phyloP scores from a whole-genome alignment of 2,113 vertebrate species.

The Acinonyx jubatus region DNA sequence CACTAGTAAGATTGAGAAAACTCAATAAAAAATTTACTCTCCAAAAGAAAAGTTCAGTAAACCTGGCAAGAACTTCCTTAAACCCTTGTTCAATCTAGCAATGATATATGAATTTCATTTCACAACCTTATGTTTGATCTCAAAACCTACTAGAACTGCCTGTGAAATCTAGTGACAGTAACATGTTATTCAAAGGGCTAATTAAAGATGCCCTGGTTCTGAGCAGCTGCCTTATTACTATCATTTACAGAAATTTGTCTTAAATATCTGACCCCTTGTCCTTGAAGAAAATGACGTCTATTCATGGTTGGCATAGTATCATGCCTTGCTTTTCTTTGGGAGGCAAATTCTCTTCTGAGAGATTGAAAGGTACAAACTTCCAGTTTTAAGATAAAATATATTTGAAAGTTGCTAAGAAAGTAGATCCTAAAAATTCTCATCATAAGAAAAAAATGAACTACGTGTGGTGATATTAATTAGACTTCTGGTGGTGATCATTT shows the following conservation, averaged over 20 bases:
- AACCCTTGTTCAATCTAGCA: neutral
- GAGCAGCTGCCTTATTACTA: neutral
- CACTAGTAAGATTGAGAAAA: neutral
- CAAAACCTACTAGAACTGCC: constrained; percentile 60
- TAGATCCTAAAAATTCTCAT: neutral
- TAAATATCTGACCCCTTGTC: constrained; percentile 29
- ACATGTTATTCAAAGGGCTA: constrained; percentile 47
- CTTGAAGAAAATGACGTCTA: constrained; percentile 46
- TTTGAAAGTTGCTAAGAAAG: neutral
- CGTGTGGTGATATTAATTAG: neutral
- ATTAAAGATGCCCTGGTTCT: constrained; percentile 28
- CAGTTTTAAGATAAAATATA: neutral
- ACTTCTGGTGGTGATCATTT: neutral
- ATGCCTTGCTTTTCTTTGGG: neutral
- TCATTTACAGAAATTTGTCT: constrained; percentile 13
- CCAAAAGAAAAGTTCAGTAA: neutral
- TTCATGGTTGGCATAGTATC: neutral
- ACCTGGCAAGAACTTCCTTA: neutral
- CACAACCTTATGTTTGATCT: constrained; percentile 30
- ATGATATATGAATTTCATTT: constrained; percentile 35
- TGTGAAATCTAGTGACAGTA: constrained; percentile 68
- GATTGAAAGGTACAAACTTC: neutral
- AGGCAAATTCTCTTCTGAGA: constrained; percentile 22
- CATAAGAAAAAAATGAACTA: neutral
- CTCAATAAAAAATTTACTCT: neutral